Evolutionary conservation across 2,888 invertebrate species (phyloP).

Genomic region (Galerucella pusilla): DNA sequence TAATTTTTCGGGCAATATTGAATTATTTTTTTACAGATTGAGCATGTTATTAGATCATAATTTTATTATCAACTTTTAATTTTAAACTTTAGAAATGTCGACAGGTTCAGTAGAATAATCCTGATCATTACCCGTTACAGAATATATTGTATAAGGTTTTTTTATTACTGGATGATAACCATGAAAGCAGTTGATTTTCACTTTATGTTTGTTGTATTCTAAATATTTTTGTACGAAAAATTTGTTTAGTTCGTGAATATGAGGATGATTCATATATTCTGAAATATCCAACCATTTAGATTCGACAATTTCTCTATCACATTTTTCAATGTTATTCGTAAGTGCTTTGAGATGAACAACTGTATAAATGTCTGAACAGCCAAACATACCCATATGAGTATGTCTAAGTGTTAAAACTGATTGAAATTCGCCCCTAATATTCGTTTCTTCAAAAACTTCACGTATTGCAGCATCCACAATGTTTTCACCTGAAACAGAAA

Average conservation of each 20-base stretch:
- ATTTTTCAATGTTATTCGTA: constrained; percentile 73
- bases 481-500: constrained; percentile 75
- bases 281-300: constrained; percentile 86
- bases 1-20: too few relatives aligned
- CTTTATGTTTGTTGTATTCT: constrained; percentile 72
- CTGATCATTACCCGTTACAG: constrained; percentile 47
- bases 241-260: constrained; percentile 78
- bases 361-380: constrained; percentile 88
- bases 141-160: constrained; percentile 64
- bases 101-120: constrained; percentile 13
- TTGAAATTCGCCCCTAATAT: constrained; percentile 79
- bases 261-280: constrained; percentile 76
- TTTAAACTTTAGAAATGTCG: background rate
- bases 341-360: constrained; percentile 79
- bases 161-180: constrained; percentile 66
- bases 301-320: constrained; percentile 80
- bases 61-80: background rate
- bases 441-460: constrained; percentile 93
- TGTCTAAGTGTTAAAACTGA: constrained; percentile 84
- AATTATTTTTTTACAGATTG: too few relatives aligned
- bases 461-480: constrained; percentile 83
- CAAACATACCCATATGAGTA: constrained; percentile 79
- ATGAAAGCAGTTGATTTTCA: constrained; percentile 71
- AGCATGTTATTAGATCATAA: background rate
- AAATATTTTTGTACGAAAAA: constrained; percentile 75